phyloP scores from a whole-genome alignment of 2,113 vertebrate genomes.

The Oreocharis arfaki region DNA sequence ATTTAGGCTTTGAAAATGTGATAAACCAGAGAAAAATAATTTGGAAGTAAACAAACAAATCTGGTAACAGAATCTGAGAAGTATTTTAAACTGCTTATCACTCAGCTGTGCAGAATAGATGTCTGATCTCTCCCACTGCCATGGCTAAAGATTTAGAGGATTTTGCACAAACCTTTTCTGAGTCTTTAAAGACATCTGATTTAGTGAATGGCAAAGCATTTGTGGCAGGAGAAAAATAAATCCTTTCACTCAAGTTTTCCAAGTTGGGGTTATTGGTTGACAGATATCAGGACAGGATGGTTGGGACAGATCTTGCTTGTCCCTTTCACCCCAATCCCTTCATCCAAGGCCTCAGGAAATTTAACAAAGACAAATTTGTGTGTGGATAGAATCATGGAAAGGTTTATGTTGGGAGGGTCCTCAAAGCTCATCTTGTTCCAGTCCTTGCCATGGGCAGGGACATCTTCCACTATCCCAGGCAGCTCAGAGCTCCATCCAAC shows the following conservation, averaged over 20 bases:
- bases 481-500: background rate
- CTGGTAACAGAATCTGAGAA: background rate
- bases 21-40: slow-evolving; percentile 11
- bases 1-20: background rate
- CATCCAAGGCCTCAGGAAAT: background rate
- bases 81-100: background rate
- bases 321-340: background rate
- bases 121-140: background rate
- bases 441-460: background rate
- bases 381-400: background rate
- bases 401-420: background rate
- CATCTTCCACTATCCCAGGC: background rate
- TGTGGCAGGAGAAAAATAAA: background rate
- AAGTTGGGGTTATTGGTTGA: fast-evolving
- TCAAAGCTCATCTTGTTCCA: background rate
- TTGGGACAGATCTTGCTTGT: background rate
- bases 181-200: background rate
- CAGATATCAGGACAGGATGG: background rate
- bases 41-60: background rate
- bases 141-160: background rate
- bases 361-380: background rate
- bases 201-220: background rate
- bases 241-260: background rate
- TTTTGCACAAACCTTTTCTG: background rate
- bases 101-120: background rate